These are phyloP conservation scores for Stenolophus ochropezus DNA, from an alignment of 2,888 invertebrate species.

Conservation along the genomic window DNA sequence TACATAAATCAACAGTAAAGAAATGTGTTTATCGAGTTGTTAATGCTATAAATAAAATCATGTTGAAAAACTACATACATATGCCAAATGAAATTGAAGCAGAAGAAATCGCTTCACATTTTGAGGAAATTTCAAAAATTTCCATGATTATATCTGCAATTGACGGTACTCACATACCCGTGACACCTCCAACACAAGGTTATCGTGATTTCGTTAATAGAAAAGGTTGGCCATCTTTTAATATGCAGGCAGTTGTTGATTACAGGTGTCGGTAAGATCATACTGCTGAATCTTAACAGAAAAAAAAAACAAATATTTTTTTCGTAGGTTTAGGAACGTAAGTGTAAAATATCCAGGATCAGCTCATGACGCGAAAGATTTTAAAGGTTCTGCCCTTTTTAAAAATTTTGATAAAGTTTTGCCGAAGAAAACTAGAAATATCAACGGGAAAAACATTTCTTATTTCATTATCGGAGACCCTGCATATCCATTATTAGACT, in stretches of 20 bases:
- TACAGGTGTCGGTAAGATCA: neutral
- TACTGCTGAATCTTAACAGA: neutral
- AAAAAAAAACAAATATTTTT: neutral
- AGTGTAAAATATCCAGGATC: neutral
- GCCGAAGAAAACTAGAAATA: constrained; percentile 41
- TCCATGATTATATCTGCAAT: neutral
- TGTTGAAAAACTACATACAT: neutral
- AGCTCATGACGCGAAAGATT: constrained; percentile 37
- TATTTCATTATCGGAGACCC: constrained; percentile 62
- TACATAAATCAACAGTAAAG: neutral
- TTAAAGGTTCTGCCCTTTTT: constrained; percentile 6
- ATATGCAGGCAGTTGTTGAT: neutral
- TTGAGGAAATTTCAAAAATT: neutral
- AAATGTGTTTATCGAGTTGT: neutral
- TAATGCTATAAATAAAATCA: neutral
- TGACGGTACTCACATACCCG: neutral
- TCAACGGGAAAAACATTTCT: constrained; percentile 61
- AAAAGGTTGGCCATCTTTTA: too few species aligned
- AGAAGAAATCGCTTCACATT: neutral
- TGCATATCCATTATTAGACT: constrained; percentile 62
- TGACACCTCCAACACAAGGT: too few species aligned
- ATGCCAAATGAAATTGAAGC: neutral
- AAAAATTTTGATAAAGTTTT: constrained; percentile 28
- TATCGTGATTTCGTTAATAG: too few species aligned
- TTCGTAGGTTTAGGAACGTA: neutral